A percentile compares a stretch with the other conserved stretches of the same genome.
Evolutionary conservation across 2,797 vertebrate genomes (phyloP).

Genomic region (Perodicticus potto): DNA sequence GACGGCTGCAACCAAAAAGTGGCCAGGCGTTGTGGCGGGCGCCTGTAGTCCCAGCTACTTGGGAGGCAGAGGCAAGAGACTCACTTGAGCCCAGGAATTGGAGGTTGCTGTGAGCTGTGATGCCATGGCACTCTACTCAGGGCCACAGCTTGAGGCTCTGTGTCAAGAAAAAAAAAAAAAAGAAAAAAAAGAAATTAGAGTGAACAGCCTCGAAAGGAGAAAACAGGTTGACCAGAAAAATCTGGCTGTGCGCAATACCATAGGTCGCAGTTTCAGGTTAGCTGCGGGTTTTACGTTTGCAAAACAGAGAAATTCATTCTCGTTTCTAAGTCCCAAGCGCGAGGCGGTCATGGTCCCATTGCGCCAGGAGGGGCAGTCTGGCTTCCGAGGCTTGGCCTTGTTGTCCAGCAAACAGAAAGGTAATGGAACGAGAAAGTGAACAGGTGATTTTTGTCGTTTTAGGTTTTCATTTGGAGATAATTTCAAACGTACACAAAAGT

Average conservation of each 20-base stretch:
- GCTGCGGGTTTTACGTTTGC: background rate
- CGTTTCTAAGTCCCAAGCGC: background rate
- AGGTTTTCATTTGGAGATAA: background rate
- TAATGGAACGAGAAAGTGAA: background rate
- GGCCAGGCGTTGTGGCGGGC: no score
- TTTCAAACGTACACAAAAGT: background rate
- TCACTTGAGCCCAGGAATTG: no score
- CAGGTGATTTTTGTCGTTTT: background rate
- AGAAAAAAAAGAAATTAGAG: no score
- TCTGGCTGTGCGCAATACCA: no score
- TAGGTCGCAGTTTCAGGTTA: fast-evolving
- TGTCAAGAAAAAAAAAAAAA: no score
- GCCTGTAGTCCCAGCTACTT: no score
- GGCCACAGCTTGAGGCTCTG: no score
- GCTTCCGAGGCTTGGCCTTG: background rate
- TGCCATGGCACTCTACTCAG: no score
- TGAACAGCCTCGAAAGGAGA: background rate
- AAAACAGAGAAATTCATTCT: background rate
- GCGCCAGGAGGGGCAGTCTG: background rate
- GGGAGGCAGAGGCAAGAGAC: no score
- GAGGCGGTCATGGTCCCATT: background rate
- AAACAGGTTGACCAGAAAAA: background rate
- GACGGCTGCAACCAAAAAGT: no score
- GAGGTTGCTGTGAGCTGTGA: no score
- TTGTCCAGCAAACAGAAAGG: background rate